Evolutionary conservation across 2,888 invertebrate genomes (phyloP).

Genomic region (Mesorhabditis belari): DNA sequence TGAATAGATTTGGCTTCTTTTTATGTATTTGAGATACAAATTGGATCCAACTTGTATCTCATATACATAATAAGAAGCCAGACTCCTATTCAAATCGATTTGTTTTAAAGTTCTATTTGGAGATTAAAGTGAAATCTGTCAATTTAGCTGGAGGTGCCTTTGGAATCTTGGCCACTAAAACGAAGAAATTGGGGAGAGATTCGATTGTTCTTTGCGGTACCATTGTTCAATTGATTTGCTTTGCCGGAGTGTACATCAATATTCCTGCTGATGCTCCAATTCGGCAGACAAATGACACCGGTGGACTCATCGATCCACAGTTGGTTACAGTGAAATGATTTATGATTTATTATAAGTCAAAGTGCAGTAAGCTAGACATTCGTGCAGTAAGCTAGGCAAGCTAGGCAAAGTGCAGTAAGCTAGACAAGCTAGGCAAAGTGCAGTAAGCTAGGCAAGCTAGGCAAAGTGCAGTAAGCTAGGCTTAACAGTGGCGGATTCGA

Average conservation of each 20-base stretch:
- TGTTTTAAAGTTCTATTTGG: background rate
- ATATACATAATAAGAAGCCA: background rate
- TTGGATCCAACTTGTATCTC: background rate
- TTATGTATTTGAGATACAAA: background rate
- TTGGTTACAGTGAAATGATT: background rate
- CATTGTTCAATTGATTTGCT: slow-evolving; percentile 70
- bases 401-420: too few species aligned
- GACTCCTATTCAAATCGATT: background rate
- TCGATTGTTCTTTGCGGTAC: slow-evolving; percentile 83
- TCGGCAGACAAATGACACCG: slow-evolving; percentile 59
- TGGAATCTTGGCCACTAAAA: slow-evolving; percentile 81
- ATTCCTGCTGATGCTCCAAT: slow-evolving; percentile 66
- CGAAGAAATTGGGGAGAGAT: slow-evolving; percentile 77
- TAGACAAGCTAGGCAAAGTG: too few species aligned
- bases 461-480: too few species aligned
- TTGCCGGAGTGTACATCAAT: slow-evolving; percentile 29
- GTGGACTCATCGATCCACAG: slow-evolving; percentile 56
- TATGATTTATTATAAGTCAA: background rate
- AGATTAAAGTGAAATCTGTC: background rate
- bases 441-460: too few species aligned
- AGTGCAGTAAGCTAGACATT: background rate
- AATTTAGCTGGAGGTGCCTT: slow-evolving; percentile 59
- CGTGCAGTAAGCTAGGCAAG: too few species aligned
- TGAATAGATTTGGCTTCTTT: background rate
- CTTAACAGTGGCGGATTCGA: too few species aligned